Base-by-base conservation (phyloP, 2,888 invertebrate species). In the Ischnus inquisitorius region DNA sequence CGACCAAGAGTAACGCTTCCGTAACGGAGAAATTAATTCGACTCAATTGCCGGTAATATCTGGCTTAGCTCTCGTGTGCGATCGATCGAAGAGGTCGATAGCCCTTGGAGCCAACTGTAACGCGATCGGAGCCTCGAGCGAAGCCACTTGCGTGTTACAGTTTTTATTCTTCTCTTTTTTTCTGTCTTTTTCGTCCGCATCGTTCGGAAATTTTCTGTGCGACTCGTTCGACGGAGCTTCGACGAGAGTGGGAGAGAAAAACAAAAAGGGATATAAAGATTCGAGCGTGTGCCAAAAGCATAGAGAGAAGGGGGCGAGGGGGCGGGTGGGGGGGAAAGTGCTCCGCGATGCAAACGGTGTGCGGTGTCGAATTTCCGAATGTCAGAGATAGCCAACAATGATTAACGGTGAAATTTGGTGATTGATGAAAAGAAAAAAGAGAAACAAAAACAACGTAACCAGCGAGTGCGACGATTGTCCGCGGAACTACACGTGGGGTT, bases 11-110 rank as follows among this genome's bases (percentile, higher is more conserved):
- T 60, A 2, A 8, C 14, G n/a, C 51, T 51, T 51, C 51, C 51
- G 51, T 51, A 51, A 8, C 16, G 51, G 28, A 25, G 51, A 51
- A 46, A 69, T 69, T 69, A 28, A 46, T 22, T 28, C 16, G 12
- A 25, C 51, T 71, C 51, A 19, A 51, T 51, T 51, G 51, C 51
- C 19, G 51, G 51, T 19, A 19, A 51, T 51, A 51, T 51, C 48
- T 5, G 48, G 51, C 28, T 43, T 14, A 22, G 60, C 57, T 69
- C 69, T 57, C 28, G 71, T 34, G 34, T 34, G 65, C 69, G 72
- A 78, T 79, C 82, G 82, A 75, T 82, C 62, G 57, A 28, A 19
- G 8, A n/a, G 57, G 74, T 84, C 84, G 84, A 78, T 77, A 65
- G 48, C 67, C 60, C 62, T 62, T 69, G 69, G 25, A 78, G 51